A percentile compares a stretch with the other conserved stretches of the same genome.
phyloP scores from a whole-genome alignment of 2,888 invertebrate species.

The Lepas anatifera region DNA sequence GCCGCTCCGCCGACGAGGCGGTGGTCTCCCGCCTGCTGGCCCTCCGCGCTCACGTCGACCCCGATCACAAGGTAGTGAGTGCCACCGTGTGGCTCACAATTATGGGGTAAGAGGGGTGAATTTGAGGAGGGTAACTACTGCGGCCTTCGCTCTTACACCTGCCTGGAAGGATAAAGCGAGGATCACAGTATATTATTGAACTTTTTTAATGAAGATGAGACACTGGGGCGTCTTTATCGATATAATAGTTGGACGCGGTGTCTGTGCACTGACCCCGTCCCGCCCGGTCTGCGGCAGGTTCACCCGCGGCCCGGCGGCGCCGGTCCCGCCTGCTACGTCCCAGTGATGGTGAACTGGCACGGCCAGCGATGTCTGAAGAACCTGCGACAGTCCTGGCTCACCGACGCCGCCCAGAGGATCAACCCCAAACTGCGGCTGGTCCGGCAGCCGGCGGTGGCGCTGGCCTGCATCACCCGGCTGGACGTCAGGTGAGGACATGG shows the following conservation, averaged over 20 bases:
- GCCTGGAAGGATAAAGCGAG: too few species aligned
- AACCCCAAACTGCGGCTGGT: constrained; percentile 65
- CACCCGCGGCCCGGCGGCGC: constrained; percentile 34
- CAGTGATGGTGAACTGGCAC: constrained; percentile 83
- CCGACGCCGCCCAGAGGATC: constrained; percentile 66
- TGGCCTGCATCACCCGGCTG: constrained; percentile 84
- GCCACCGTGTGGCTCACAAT: too few species aligned
- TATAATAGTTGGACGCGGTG: too few species aligned
- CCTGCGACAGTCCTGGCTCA: constrained; percentile 63
- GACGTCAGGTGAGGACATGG: constrained; percentile 45
- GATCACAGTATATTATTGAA: too few species aligned
- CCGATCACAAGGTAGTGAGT: constrained; percentile 87
- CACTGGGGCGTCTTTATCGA: too few species aligned
- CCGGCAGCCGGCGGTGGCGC: constrained; percentile 50
- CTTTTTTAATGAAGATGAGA: too few species aligned
- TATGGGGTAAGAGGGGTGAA: too few species aligned
- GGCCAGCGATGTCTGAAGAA: constrained; percentile 59
- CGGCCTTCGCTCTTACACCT: too few species aligned
- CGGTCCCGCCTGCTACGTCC: constrained; percentile 64
- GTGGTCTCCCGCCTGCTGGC: constrained; percentile 71
- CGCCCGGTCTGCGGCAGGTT: constrained; percentile 47
- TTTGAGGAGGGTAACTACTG: too few species aligned
- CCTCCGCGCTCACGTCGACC: constrained; percentile 67
- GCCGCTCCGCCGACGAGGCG: constrained; percentile 56
- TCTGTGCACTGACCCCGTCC: too few species aligned